Base-by-base conservation (phyloP, 1,140 invertebrate genomes). In the Reticulitermes speratus region DNA sequence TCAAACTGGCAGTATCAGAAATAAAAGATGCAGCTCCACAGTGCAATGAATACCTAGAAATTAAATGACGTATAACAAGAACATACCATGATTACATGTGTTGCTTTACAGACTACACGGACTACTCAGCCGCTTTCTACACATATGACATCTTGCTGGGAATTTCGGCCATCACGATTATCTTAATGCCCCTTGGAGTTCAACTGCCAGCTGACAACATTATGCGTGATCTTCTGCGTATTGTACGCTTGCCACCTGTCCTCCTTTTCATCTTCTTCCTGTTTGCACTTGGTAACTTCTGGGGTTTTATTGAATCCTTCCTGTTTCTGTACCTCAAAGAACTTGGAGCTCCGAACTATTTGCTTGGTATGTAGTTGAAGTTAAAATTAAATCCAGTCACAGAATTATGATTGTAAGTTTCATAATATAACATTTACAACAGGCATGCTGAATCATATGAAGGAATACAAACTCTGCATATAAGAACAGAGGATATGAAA, bases 281-380 rank as follows among this genome's bases (percentile, higher is more conserved):
- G 25, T 96, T 96, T 89, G 92, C 95, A 30, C 90, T 96, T 38
- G 96, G 96, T 75, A 96, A 95, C 89, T 94, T 95, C 89, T 97
- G 96, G 96, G 96, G 96, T 45, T 97, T 97, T 89, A 95, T 97
- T 55, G 96, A 97, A 90, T 96, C 95, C 21, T 97, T 96, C 89
- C 91, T 97, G 2, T 97, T 97, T 89, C 92, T 97, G 87, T 97
- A 96, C 90, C 92, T 97, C 59, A 96, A 95, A 90, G 95, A 96
- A 90, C 91, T 97, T 82, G 95, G 95, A 48, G 95, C 95, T 69
- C 94, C 95, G 0, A 96, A 96, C 90, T 96, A 95, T 89, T 91
- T 97, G 85, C 90, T 97, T 75, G 96, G 96, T 95, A 91, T 92
- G 38, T 38, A 38, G 38, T 38, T 38, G 38, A 38, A 38, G 38